Percentiles rank a stretch among this genome's conserved stretches.
Evolutionary conservation across 2,113 vertebrate genomes (phyloP).

Genomic region (Tachycineta bicolor): DNA sequence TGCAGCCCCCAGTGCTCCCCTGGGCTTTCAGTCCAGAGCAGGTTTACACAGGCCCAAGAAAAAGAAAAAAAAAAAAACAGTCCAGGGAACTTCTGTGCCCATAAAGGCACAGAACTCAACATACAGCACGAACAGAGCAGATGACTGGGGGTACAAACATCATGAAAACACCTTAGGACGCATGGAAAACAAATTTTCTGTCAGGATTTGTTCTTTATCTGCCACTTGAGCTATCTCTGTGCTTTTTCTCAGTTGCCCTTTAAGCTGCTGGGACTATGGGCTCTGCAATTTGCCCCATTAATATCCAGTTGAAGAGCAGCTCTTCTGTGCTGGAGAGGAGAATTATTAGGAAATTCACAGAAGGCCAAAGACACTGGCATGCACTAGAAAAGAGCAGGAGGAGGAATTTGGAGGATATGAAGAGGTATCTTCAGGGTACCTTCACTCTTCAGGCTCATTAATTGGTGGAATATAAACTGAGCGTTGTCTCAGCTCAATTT

Average conservation of each 20-base stretch:
- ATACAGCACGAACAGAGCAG: no score
- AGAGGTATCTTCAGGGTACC: neutral
- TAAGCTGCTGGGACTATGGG: neutral
- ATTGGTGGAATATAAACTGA: neutral
- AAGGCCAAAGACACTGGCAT: neutral
- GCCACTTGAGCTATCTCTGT: neutral
- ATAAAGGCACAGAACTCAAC: no score
- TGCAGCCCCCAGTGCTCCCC: no score
- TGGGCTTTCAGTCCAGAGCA: no score
- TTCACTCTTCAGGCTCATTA: neutral
- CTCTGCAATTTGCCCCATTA: neutral
- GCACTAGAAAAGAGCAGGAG: neutral
- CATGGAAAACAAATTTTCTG: constrained; percentile 13
- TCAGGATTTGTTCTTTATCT: neutral
- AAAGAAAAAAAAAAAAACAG: no score
- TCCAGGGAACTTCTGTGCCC: no score
- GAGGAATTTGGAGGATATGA: neutral
- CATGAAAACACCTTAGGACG: no score
- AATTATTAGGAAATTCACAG: neutral
- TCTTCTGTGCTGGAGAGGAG: neutral
- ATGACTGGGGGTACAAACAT: no score
- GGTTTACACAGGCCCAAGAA: no score
- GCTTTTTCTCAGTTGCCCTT: neutral
- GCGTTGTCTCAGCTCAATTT: neutral
- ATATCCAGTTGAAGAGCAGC: neutral